These are phyloP conservation scores for Leiothrix lutea DNA, from an alignment of 2,113 vertebrate genomes.

Conservation along the genomic window DNA sequence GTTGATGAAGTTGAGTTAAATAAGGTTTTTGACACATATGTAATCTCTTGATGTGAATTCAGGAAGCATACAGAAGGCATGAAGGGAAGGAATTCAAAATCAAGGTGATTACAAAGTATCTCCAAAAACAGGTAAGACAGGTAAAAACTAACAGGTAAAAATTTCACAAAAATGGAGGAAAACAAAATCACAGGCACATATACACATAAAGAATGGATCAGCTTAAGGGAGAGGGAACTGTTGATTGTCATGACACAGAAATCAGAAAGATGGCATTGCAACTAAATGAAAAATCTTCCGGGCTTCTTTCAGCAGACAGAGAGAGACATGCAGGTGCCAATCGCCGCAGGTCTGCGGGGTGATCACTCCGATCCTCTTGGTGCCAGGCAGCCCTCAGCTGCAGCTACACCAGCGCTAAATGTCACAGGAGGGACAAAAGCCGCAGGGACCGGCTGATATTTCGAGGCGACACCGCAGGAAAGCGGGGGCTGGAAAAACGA, in stretches of 20 bases:
- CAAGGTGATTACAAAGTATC: not conserved
- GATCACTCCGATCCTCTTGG: accelerated
- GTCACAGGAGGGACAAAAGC: not conserved
- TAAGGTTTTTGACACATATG: not conserved
- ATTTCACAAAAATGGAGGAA: not conserved
- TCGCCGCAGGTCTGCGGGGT: accelerated
- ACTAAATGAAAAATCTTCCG: not conserved
- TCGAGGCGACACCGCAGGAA: not conserved
- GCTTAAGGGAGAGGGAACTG: accelerated
- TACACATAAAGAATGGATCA: accelerated
- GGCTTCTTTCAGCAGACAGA: not conserved
- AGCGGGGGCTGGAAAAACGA: not conserved
- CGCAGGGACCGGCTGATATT: accelerated
- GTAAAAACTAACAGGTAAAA: no score
- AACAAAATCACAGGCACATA: not conserved
- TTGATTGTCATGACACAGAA: not conserved
- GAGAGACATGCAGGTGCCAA: not conserved
- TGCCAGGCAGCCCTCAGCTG: not conserved
- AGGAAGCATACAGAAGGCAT: accelerated
- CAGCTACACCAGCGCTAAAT: not conserved
- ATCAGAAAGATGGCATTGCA: not conserved
- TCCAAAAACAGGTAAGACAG: not conserved
- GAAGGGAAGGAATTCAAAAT: not conserved
- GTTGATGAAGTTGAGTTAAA: not conserved
- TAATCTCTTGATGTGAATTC: not conserved